phyloP scores from a whole-genome alignment of 1,140 invertebrate genomes.

The Hyposmocoma kahamanoa region DNA sequence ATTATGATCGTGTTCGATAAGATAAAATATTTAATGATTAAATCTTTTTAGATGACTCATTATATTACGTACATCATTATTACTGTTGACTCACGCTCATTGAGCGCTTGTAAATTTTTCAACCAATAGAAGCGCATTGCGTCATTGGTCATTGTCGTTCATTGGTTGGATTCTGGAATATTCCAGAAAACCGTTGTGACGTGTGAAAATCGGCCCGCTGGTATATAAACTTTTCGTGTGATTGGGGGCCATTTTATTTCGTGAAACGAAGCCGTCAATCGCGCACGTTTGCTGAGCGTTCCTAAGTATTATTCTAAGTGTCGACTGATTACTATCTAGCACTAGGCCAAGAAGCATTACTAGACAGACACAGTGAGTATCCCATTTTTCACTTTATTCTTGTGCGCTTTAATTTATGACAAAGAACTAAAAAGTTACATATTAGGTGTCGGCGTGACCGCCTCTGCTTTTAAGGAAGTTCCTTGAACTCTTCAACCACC shows the following conservation, averaged over 20 bases:
- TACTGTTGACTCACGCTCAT: too few species aligned
- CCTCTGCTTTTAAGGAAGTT: background rate
- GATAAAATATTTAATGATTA: too few species aligned
- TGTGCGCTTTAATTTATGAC: conserved; percentile 2
- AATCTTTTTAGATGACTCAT: too few species aligned
- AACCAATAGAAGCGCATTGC: conserved; percentile 43
- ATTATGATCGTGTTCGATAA: too few species aligned
- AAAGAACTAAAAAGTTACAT: background rate
- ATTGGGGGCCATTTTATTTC: conserved; percentile 52
- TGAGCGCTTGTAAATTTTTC: too few species aligned
- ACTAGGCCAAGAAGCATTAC: too few species aligned
- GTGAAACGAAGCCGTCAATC: conserved; percentile 62
- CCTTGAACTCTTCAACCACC: background rate
- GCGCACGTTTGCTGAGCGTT: conserved; percentile 66
- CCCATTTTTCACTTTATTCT: conserved; percentile 11
- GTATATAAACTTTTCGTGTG: conserved; percentile 36
- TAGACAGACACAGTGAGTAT: conserved; percentile 52
- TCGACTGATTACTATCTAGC: conserved; percentile 35
- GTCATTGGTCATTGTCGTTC: too few species aligned
- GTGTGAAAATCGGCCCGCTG: conserved; percentile 20
- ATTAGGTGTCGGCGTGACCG: background rate
- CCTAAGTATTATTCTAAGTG: conserved; percentile 49
- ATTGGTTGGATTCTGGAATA: conserved; percentile 52
- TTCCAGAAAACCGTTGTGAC: conserved; percentile 63
- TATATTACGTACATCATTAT: too few species aligned